A percentile compares a stretch with the other conserved stretches of the same genome.
Conservation (phyloP, 2,113 vertebrate species). For the Callospermophilus lateralis region DNA sequence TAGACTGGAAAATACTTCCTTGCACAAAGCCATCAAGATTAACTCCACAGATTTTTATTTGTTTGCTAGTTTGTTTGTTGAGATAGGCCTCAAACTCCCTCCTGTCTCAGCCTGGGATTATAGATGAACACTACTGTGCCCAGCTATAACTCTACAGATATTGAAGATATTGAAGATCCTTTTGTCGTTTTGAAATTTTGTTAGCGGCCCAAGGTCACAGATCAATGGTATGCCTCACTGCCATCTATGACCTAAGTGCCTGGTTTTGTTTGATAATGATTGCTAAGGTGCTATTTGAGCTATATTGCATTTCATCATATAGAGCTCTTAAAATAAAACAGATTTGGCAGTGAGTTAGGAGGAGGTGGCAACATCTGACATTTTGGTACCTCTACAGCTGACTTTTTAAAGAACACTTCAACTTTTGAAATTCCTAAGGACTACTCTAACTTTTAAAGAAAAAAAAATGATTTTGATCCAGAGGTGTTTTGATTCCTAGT, state of each 20-base stretch:
- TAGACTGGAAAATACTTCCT: not conserved
- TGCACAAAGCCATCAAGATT: not conserved
- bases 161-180: not conserved
- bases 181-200: not conserved
- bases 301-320: not conserved
- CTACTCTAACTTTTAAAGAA: not conserved
- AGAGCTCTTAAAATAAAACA: slow-evolving; percentile 13
- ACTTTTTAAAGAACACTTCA: slow-evolving; percentile 10
- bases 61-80: not conserved
- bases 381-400: not conserved
- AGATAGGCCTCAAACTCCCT: not conserved
- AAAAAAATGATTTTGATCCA: not conserved
- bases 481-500: not conserved
- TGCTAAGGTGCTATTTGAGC: not conserved
- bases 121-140: too few species aligned
- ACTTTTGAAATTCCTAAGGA: not conserved
- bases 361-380: not conserved
- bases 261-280: not conserved
- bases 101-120: too few species aligned
- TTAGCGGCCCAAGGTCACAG: not conserved
- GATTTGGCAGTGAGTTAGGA: not conserved
- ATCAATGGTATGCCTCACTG: not conserved
- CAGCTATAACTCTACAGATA: not conserved
- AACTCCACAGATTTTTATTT: not conserved
- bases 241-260: not conserved